Percentiles rank a stretch among this genome's conserved stretches.
Conservation (phyloP, 2,888 invertebrate genomes). For the Cryptus viduatorius region DNA sequence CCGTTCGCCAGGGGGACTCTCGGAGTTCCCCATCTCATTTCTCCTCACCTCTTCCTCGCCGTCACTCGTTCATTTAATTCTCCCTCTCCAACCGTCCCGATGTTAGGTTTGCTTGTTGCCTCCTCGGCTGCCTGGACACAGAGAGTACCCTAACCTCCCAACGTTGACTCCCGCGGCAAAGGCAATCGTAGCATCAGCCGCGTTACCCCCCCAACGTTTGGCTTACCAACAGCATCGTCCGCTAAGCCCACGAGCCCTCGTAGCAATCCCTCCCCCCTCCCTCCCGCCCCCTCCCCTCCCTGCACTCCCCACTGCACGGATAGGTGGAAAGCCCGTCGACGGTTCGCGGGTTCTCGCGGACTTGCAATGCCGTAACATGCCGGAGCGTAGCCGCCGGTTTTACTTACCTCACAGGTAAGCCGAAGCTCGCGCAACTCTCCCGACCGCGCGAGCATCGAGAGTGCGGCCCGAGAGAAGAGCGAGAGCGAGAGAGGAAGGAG, state of each 20-base stretch:
- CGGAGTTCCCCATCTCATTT: not conserved
- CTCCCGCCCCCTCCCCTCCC: slow-evolving; percentile 36
- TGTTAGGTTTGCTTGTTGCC: not conserved
- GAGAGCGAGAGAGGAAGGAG: slow-evolving; percentile 25
- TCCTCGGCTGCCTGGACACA: slow-evolving; percentile 4
- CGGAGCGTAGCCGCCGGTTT: slow-evolving; percentile 78
- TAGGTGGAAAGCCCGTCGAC: slow-evolving; percentile 35
- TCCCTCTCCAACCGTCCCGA: slow-evolving; percentile 43
- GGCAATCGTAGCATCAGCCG: slow-evolving; percentile 29
- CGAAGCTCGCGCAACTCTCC: slow-evolving; percentile 74
- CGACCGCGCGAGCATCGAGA: slow-evolving; percentile 58
- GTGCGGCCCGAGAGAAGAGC: slow-evolving; percentile 18
- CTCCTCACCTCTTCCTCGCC: slow-evolving; percentile 1
- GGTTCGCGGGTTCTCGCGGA: slow-evolving; percentile 72
- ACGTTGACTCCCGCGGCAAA: slow-evolving; percentile 57
- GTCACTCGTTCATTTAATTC: slow-evolving; percentile 67
- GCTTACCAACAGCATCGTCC: slow-evolving; percentile 41
- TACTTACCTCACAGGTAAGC: slow-evolving; percentile 84
- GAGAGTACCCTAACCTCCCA: not conserved
- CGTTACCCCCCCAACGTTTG: slow-evolving; percentile 48
- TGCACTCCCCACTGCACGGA: not conserved
- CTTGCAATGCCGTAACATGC: slow-evolving; percentile 84
- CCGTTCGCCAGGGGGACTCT: slow-evolving; percentile 58
- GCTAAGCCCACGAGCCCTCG: slow-evolving; percentile 45
- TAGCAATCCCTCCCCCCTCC: slow-evolving; percentile 53